Evolutionary conservation across 2,797 vertebrate genomes (phyloP), one percentile per base, ranked within the genome.

Genomic region (Danio aesculapii): DNA sequence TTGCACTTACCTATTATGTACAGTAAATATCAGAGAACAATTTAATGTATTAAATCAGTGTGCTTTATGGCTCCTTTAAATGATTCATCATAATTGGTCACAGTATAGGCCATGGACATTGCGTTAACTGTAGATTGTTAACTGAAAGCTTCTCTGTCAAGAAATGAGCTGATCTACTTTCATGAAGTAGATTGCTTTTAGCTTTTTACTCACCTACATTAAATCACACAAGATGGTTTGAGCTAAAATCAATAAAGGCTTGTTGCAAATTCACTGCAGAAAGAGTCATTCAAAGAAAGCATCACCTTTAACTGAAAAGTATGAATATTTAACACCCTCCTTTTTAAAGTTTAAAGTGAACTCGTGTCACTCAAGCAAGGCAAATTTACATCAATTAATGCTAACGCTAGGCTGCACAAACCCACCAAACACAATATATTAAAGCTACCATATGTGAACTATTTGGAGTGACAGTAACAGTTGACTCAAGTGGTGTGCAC

Each of bases 401-500:
- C 75, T 10, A 68, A 68, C 64, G 82, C 84, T 77, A 83, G 79
- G 84, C 57, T 30, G 73, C 80, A 74, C 79, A 80, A 82, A 70
- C 50, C 71, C 73, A 47, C 64, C 72, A 77, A 81, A 83, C 79
- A 81, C 81, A 84, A 83, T 83, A 84, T 78, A 81, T 57, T 73
- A 58, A 66, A 43, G 78, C 83, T 70, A 62, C 76, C 77, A 75
- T 81, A 81, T 72, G 66, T 72, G 64, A 75, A 76, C 83, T 69
- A 50, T 82, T 78, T 59, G 19, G 96, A 97, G 97, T 97, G 97
- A 97, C 95, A 96, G 95, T 98, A 97, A 99, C 97, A 98, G 97
- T 97, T 97, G 97, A 97, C 96, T 97, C 96, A 94, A 96, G 95
- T 95, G 93, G 96, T 96, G 97, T 97, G 96, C 95, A 93, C 96